Conservation (phyloP, 2,113 vertebrate genomes). For the Atrichornis clamosus region DNA sequence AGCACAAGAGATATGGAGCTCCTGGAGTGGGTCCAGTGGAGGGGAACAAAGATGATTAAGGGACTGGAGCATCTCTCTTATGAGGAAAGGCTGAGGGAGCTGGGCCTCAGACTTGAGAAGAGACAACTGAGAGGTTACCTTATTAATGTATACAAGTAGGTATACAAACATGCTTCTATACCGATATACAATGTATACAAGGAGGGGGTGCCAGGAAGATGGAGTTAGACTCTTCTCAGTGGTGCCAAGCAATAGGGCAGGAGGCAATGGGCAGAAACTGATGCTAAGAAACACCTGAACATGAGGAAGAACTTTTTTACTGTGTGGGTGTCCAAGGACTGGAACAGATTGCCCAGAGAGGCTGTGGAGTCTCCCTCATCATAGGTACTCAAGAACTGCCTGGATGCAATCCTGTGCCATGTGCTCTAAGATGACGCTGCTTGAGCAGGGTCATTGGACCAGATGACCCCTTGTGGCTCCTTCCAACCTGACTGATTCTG, state of each 20-base stretch:
- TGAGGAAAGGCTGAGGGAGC: background rate
- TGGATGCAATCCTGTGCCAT: background rate
- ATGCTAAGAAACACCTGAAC: background rate
- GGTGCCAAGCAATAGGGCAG: background rate
- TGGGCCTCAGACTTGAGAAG: accelerated
- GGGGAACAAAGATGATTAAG: background rate
- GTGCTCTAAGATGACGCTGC: background rate
- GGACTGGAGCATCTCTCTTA: background rate
- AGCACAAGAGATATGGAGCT: background rate
- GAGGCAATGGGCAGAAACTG: background rate
- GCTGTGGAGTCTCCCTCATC: background rate
- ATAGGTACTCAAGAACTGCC: background rate
- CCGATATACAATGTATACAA: no score
- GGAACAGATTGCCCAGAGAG: no score
- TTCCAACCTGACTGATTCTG: background rate
- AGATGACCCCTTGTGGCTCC: background rate
- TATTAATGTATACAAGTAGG: background rate
- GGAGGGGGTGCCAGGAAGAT: background rate
- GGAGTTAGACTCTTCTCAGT: background rate
- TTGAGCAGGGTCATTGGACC: background rate
- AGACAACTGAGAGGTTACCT: background rate
- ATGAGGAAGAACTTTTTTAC: background rate
- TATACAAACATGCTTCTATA: no score
- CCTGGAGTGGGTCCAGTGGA: background rate
- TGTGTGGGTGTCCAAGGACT: background rate